Base-by-base conservation (phyloP, 2,113 vertebrate species). In the Tachycineta bicolor region DNA sequence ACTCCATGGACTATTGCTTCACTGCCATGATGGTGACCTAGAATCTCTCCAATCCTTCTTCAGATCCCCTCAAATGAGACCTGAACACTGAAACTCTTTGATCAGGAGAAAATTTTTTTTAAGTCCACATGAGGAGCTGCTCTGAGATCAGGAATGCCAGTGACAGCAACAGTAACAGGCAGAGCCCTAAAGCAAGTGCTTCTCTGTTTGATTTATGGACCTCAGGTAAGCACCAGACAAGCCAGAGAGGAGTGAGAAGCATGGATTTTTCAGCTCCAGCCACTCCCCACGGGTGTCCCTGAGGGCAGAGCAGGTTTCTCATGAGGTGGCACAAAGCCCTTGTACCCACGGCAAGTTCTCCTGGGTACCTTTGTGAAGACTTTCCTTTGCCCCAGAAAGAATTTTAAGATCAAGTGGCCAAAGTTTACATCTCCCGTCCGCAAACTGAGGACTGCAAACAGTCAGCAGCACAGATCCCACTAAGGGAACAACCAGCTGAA, bases 321-420 rank as follows among this genome's bases (percentile, higher is more conserved):
- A 2, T 0, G 1, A 29, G 17, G 7, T 17, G 12, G 19, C 29
- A 59, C 1, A 2, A 9, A 33, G 21, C 33, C 2, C 0, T 1
- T 0, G 14, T 47, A n/a, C 22, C 12, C 24, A 17, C 17, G 11
- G 11, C 2, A 2, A 44, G 9, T 43, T 73, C 41, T 73, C 26
- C 44, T 60, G 71, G 18, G 12, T 29, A 29, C 14, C 5, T 89
- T 64, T 69, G 34, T 43, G 58, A 28, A 47, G n/a, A 2, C 1
- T 20, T 73, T 55, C 52, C 34, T 39, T 19, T 60, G 34, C 21
- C 50, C 16, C 39, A 12, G 21, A 49, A 16, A 80, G 33, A 41
- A 14, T 64, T 79, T 71, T 47, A 37, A 12, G 7, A 46, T 20
- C 16, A 3, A 65, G 6, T 0, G 0, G 34, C 21, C 7, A 29